Base-by-base conservation (phyloP, 2,113 vertebrate species). In the Colius striatus region DNA sequence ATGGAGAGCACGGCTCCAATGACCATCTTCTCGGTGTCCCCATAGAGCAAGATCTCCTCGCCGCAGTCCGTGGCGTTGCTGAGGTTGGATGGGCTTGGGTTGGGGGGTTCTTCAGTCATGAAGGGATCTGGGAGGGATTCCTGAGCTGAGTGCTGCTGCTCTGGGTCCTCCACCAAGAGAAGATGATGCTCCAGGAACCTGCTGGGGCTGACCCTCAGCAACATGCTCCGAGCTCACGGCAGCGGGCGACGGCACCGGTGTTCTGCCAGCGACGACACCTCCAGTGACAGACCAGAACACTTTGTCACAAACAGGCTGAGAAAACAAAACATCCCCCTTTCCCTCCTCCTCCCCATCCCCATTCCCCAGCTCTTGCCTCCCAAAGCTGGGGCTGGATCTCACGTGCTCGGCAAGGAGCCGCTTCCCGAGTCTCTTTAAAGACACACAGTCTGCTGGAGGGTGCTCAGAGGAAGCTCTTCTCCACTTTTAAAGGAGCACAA, bases 1-100 rank as follows among this genome's bases (percentile, higher is more conserved):
- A 98, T 94, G 79, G 98, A 98, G 81, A 98, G 96, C 92, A 98
- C 97, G 0, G 80, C 95, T 9, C 98, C 98, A 12, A 98, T 98
- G 74, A 98, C 95, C 1, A 98, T 92, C 79, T 98, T 98, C 93
- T 98, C 98, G 0, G 95, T 96, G 87, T 97, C 97, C 60, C 98
- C 98, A 87, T 98, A 98, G 51, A 96, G 97, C 88, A 98, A 60
- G 85, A 98, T 97, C 83, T 98, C 97, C 91, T 98, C 97, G 25
- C 97, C 97, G 22, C 98, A 98, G 81, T 97, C 96, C 1, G 97
- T 97, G 1, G 25, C 16, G 86, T 98, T 98, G 96, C 92, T 97
- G 76, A 88, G 90, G 93, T 97, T 97, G 95, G 95, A 68, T 85
- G 93, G 61, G 13, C 92, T 36, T 81, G 96, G 75, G 77, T n/a